Evolutionary conservation across 2,113 vertebrate species (phyloP).

Genomic region (Hassar affinis): DNA sequence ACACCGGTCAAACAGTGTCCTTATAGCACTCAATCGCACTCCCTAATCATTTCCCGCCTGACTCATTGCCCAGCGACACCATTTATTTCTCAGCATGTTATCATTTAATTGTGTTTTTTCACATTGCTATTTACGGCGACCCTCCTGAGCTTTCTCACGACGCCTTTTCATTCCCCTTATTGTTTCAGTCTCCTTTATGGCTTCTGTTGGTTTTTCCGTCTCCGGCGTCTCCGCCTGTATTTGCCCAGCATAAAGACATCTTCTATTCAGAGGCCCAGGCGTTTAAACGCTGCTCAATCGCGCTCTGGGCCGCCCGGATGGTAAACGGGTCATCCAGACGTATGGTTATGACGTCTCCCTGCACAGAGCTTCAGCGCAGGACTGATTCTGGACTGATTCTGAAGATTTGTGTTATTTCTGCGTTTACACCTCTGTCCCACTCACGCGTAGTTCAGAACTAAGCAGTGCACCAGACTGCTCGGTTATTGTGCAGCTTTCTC

Average conservation of each 20-base stretch:
- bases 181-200: conserved; percentile 1
- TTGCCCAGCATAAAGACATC: conserved; percentile 18
- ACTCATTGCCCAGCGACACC: conserved; percentile 36
- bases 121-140: conserved; percentile 21
- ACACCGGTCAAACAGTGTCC: conserved; percentile 39
- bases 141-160: neutral
- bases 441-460: neutral
- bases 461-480: neutral
- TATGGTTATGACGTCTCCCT: too few relatives aligned
- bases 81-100: conserved; percentile 19
- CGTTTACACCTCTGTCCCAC: neutral
- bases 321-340: too few relatives aligned
- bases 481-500: conserved; percentile 36
- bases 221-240: conserved; percentile 1
- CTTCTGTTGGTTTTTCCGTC: conserved; percentile 36
- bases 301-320: too few relatives aligned
- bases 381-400: neutral
- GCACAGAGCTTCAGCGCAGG: neutral
- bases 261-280: neutral
- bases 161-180: neutral
- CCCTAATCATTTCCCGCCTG: conserved; percentile 58
- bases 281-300: conserved; percentile 7
- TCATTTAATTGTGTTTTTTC: conserved; percentile 40
- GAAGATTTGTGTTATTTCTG: neutral
- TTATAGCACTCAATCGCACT: conserved; percentile 31